Conservation (phyloP, 2,797 vertebrate species). For the Paratrypauchen microcephalus region DNA sequence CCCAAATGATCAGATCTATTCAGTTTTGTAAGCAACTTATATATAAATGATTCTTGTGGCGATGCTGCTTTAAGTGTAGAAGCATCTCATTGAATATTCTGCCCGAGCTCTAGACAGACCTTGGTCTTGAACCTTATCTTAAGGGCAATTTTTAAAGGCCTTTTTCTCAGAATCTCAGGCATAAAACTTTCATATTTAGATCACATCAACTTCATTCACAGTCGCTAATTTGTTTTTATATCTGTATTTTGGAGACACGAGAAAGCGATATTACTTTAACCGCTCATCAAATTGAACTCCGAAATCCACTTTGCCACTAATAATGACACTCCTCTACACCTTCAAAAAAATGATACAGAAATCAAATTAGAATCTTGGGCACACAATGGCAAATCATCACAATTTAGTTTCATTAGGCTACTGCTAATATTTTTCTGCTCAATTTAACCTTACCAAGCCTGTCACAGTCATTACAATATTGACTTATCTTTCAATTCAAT, state of each 20-base stretch:
- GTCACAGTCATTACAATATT: no score
- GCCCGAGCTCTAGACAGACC: slow-evolving; percentile 1
- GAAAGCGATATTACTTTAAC: background rate
- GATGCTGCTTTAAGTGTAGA: background rate
- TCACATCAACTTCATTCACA: background rate
- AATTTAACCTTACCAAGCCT: background rate
- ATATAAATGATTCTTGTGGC: background rate
- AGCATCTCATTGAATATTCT: background rate
- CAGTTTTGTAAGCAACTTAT: background rate
- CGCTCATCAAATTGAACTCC: background rate
- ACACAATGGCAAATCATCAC: background rate
- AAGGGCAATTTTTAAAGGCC: slow-evolving; percentile 4
- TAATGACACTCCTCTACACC: background rate
- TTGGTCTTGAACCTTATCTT: slow-evolving; percentile 1
- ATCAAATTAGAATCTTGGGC: background rate
- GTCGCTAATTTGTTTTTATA: background rate
- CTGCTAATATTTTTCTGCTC: no score
- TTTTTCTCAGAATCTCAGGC: background rate
- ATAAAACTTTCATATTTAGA: background rate
- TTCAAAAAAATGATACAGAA: background rate
- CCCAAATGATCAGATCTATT: background rate
- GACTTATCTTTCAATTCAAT: no score
- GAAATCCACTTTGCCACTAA: background rate
- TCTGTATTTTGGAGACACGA: background rate
- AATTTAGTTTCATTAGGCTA: no score